These are phyloP conservation scores for Lepus oiostolus DNA, from an alignment of 2,797 vertebrate genomes.

Conservation along the genomic window DNA sequence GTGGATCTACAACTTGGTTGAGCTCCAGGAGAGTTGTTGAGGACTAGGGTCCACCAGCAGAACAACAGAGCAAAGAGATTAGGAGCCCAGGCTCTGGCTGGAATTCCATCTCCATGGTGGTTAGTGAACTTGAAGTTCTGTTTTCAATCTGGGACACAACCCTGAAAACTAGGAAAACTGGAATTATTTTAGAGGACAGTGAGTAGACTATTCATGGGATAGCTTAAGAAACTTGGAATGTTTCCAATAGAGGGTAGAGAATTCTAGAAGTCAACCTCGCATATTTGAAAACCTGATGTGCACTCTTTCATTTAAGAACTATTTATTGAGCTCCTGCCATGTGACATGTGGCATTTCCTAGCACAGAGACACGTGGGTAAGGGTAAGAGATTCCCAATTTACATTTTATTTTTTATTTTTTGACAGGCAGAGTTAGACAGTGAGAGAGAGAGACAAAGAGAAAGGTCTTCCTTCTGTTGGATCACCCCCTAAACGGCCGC, in stretches of 20 bases:
- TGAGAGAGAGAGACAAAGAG: too few species aligned
- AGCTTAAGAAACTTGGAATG: not conserved
- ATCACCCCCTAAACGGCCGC: too few species aligned
- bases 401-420: too few species aligned
- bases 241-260: not conserved
- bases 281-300: constrained; percentile 10
- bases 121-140: not conserved
- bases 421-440: too few species aligned
- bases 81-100: too few species aligned
- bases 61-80: too few species aligned
- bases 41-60: too few species aligned
- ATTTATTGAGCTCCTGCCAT: not conserved
- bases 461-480: too few species aligned
- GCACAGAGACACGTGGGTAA: not conserved
- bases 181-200: constrained; percentile 15
- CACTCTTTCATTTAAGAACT: not conserved
- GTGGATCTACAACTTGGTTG: too few species aligned
- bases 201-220: not conserved
- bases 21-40: too few species aligned
- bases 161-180: not conserved
- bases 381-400: not conserved
- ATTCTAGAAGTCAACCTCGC: constrained; percentile 16
- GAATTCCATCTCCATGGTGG: not conserved
- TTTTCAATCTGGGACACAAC: not conserved
- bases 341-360: not conserved